These are phyloP conservation scores for Pygoscelis adeliae DNA, from an alignment of 2,113 vertebrate species.

Conservation along the genomic window DNA sequence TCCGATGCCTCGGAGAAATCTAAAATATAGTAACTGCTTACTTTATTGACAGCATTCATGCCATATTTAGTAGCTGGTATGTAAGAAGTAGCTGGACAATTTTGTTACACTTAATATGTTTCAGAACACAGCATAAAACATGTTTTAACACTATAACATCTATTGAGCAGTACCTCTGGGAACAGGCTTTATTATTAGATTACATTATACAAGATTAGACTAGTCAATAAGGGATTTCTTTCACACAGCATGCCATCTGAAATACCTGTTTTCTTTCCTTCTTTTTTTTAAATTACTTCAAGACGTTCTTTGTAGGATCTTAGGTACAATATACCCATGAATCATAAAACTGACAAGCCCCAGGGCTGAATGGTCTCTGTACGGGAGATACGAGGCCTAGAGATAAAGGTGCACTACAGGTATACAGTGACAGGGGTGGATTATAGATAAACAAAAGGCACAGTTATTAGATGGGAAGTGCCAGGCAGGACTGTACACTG, in stretches of 20 bases:
- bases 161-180: constrained; percentile 74
- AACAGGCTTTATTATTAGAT: constrained; percentile 78
- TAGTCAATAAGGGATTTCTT: constrained; percentile 77
- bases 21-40: constrained; percentile 50
- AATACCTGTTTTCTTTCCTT: constrained; percentile 70
- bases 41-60: constrained; percentile 59
- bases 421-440: constrained; percentile 61
- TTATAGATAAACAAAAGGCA: constrained; percentile 67
- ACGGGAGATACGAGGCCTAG: constrained; percentile 62
- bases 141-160: constrained; percentile 66
- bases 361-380: constrained; percentile 62
- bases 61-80: constrained; percentile 45
- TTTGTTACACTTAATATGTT: constrained; percentile 67
- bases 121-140: constrained; percentile 59
- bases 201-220: constrained; percentile 77
- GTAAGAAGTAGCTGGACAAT: constrained; percentile 58
- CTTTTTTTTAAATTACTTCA: constrained; percentile 67
- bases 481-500: not conserved
- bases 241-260: constrained; percentile 71
- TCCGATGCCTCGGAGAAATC: constrained; percentile 51
- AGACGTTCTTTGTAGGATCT: constrained; percentile 71
- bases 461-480: constrained; percentile 22
- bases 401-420: constrained; percentile 75
- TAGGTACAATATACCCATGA: constrained; percentile 74
- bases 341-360: constrained; percentile 80